These are phyloP conservation scores for Steinernema carpocapsae DNA, from an alignment of 2,888 invertebrate genomes.

Conservation along the genomic window DNA sequence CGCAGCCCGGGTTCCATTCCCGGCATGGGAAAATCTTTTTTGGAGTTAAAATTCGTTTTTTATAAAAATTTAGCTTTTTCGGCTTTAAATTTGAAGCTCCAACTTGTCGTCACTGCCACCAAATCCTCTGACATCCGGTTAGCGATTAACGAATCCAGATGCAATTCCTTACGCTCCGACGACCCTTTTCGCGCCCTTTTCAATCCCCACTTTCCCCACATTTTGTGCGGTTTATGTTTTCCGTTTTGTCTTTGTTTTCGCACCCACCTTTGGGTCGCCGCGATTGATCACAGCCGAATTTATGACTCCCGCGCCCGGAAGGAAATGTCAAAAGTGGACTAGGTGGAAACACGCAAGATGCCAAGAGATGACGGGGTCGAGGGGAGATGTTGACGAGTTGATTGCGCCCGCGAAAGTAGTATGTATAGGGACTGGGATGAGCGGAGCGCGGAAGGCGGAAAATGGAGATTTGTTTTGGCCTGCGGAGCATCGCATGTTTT, in stretches of 20 bases:
- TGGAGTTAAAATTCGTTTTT: background rate
- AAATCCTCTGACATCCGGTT: too few relatives aligned
- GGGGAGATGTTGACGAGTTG: background rate
- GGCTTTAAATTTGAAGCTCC: too few relatives aligned
- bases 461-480: background rate
- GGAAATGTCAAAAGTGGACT: slow-evolving; percentile 8
- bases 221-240: too few relatives aligned
- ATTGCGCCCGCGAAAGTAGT: background rate
- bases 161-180: slow-evolving; percentile 13
- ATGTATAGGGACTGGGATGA: too few relatives aligned
- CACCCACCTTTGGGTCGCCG: background rate
- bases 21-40: background rate
- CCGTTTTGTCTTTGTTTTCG: background rate
- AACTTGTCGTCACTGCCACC: too few relatives aligned
- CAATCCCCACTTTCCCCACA: background rate
- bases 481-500: too few relatives aligned
- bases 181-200: background rate
- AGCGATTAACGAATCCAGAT: slow-evolving; percentile 5
- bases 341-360: background rate
- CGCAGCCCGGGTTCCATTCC: background rate
- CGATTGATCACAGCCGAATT: background rate
- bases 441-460: background rate
- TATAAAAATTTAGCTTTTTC: background rate
- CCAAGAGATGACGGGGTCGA: background rate
- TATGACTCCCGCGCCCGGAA: background rate